Evolutionary conservation across 2,113 vertebrate genomes (phyloP).

Genomic region (Holacanthus passer): DNA sequence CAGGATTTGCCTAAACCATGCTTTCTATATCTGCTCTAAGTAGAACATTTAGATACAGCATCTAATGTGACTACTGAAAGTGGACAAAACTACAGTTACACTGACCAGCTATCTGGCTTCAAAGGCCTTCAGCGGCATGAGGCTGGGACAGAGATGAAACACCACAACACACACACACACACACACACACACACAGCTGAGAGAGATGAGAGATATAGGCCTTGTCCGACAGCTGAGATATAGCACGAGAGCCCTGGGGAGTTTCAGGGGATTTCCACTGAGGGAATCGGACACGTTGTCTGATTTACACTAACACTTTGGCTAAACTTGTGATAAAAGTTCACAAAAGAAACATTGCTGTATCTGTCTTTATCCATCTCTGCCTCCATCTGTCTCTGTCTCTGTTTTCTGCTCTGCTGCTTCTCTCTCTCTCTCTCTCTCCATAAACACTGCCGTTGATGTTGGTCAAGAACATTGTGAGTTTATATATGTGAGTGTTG

Average conservation of each 20-base stretch:
- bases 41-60: slow-evolving; percentile 52
- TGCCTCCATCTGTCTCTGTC: slow-evolving; percentile 55
- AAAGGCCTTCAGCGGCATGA: slow-evolving; percentile 73
- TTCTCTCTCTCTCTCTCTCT: not conserved
- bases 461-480: not conserved
- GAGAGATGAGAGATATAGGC: slow-evolving; percentile 68
- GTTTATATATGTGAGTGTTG: not conserved
- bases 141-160: slow-evolving; percentile 62
- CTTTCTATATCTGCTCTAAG: slow-evolving; percentile 46
- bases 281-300: slow-evolving; percentile 77
- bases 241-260: slow-evolving; percentile 77
- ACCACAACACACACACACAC: slow-evolving; percentile 38
- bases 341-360: slow-evolving; percentile 74
- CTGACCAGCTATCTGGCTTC: slow-evolving; percentile 80
- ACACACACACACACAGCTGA: slow-evolving; percentile 35
- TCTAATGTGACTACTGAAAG: slow-evolving; percentile 66
- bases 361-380: slow-evolving; percentile 67
- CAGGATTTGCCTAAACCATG: not conserved
- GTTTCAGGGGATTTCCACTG: slow-evolving; percentile 82
- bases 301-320: slow-evolving; percentile 83
- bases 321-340: slow-evolving; percentile 82
- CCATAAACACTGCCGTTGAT: not conserved
- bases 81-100: slow-evolving; percentile 76
- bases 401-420: slow-evolving; percentile 16
- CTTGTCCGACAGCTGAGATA: slow-evolving; percentile 78